Evolutionary conservation across 2,888 invertebrate genomes (phyloP).

Genomic region (Callyntrura guangdongensis): DNA sequence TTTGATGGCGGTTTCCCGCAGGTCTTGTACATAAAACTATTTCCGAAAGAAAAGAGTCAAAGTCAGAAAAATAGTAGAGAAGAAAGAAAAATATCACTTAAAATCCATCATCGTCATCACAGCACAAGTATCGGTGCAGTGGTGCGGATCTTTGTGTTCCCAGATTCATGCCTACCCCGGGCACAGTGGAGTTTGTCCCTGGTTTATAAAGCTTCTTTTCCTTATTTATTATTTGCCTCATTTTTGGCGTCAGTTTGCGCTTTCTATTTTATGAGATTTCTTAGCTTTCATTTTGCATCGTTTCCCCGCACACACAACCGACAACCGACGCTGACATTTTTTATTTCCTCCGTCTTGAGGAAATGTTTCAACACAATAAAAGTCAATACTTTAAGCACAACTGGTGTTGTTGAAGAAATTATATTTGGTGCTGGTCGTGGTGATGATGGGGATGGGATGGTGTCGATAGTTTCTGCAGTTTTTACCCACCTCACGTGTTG

Average conservation of each 20-base stretch:
- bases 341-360: slow-evolving; percentile 62
- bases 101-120: slow-evolving; percentile 81
- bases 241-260: slow-evolving; percentile 7
- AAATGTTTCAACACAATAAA: slow-evolving; percentile 60
- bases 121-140: too few relatives aligned
- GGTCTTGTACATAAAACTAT: slow-evolving; percentile 75
- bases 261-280: slow-evolving; percentile 40
- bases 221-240: slow-evolving; percentile 33
- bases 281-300: slow-evolving; percentile 67
- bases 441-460: too few relatives aligned
- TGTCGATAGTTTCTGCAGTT: neutral
- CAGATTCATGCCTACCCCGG: neutral
- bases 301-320: too few relatives aligned
- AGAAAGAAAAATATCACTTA: slow-evolving; percentile 78
- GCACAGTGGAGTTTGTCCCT: neutral
- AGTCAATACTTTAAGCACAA: slow-evolving; percentile 21
- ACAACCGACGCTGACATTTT: slow-evolving; percentile 60
- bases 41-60: slow-evolving; percentile 63
- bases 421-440: too few relatives aligned
- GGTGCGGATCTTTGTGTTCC: slow-evolving; percentile 20
- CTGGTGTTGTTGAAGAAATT: neutral
- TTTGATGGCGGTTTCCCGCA: slow-evolving; percentile 83
- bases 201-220: neutral
- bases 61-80: slow-evolving; percentile 71
- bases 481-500: too few relatives aligned